These are phyloP conservation scores for Cataglyphis livida DNA, from an alignment of 2,888 invertebrate species.

Conservation along the genomic window DNA sequence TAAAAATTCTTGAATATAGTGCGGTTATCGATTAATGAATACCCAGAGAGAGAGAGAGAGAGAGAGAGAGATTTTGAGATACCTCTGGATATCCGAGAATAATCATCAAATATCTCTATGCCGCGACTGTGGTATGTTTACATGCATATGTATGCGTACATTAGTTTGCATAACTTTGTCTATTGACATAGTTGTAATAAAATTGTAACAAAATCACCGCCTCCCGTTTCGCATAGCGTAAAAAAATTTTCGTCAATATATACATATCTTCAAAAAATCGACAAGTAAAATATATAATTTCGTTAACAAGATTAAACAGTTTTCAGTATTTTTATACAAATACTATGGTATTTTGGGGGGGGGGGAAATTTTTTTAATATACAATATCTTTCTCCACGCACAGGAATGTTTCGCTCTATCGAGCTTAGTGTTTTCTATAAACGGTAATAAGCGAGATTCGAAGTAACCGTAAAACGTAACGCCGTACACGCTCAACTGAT, in stretches of 20 bases:
- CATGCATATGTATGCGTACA: background rate
- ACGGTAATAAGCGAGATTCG: conserved; percentile 62
- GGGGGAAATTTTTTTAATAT: background rate
- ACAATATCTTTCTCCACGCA: background rate
- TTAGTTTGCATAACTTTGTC: background rate
- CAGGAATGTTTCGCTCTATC: background rate
- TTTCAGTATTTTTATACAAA: background rate
- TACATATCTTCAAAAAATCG: background rate
- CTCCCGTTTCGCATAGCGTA: background rate
- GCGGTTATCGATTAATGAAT: conserved; percentile 14
- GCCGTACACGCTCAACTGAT: conserved; percentile 67
- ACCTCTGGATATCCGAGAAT: background rate
- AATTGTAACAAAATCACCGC: background rate
- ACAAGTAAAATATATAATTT: background rate
- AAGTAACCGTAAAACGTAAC: conserved; percentile 56
- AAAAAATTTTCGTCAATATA: background rate
- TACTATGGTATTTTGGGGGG: no score
- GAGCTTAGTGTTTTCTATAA: conserved; percentile 15
- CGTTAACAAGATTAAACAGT: background rate
- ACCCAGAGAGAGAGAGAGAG: background rate
- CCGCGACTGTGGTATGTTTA: background rate
- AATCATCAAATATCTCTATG: conserved; percentile 13
- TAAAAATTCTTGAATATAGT: background rate
- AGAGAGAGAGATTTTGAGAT: background rate
- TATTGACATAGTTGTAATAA: background rate